A percentile compares a stretch with the other conserved stretches of the same genome.
These are phyloP conservation scores for Colletes latitarsis DNA, from an alignment of 1,140 invertebrate species.

Conservation along the genomic window DNA sequence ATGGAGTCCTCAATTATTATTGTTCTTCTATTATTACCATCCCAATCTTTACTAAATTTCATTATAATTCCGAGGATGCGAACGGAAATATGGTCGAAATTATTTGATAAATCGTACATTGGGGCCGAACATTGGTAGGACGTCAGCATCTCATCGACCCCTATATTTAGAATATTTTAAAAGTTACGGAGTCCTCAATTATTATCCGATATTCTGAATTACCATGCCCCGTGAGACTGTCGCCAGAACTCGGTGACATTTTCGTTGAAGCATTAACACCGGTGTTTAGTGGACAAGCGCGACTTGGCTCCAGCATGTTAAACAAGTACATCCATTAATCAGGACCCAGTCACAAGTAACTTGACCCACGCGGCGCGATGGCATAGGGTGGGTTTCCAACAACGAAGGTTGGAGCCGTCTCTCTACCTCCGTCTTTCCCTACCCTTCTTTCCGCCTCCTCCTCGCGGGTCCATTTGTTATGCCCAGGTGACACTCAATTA, in stretches of 20 bases:
- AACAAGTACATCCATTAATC: constrained; percentile 76
- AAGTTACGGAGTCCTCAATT: not conserved
- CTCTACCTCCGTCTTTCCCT: constrained; percentile 54
- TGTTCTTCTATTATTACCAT: too few species aligned
- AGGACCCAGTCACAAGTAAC: constrained; percentile 72
- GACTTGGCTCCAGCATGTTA: constrained; percentile 67
- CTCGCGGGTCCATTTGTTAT: constrained; percentile 72
- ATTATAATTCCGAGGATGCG: too few species aligned
- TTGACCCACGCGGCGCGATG: constrained; percentile 63
- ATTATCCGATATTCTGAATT: constrained; percentile 3
- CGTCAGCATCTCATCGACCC: too few species aligned
- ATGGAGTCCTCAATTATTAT: not conserved
- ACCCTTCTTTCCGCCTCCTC: constrained; percentile 58
- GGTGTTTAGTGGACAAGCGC: constrained; percentile 71
- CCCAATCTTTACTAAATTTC: too few species aligned
- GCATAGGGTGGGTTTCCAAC: constrained; percentile 65
- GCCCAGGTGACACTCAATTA: constrained; percentile 75
- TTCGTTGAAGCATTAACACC: constrained; percentile 67
- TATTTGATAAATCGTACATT: too few species aligned
- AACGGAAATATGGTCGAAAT: too few species aligned
- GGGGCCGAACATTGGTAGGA: too few species aligned
- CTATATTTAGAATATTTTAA: not conserved
- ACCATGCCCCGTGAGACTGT: constrained; percentile 14
- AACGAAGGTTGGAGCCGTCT: constrained; percentile 59
- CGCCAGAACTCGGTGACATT: constrained; percentile 44